Percentiles rank a stretch among this genome's conserved stretches.
Conservation (phyloP, 2,797 vertebrate species). For the Pipistrellus kuhlii region DNA sequence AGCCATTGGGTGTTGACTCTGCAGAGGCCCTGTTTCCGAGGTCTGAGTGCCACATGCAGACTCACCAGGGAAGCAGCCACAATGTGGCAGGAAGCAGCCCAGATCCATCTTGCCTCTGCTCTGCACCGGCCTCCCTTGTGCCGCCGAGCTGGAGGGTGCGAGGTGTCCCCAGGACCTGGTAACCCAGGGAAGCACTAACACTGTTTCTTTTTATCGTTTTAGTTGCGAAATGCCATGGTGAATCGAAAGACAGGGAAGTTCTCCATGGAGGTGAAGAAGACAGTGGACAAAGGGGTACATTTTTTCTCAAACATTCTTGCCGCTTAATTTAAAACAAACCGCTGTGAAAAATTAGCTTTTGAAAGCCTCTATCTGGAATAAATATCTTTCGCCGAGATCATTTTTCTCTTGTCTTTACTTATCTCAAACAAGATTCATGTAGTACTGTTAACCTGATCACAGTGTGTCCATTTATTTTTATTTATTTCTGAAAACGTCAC, state of each 20-base stretch:
- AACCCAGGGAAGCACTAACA: slow-evolving; percentile 58
- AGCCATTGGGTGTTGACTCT: not conserved
- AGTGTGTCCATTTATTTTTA: slow-evolving; percentile 81
- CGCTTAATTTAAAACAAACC: slow-evolving; percentile 78
- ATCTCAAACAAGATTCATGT: slow-evolving; percentile 78
- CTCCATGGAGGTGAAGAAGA: slow-evolving; percentile 99
- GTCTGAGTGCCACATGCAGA: not conserved
- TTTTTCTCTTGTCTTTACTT: slow-evolving; percentile 83
- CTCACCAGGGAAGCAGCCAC: not conserved
- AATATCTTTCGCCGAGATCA: slow-evolving; percentile 65
- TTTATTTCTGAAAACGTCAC: slow-evolving; percentile 78
- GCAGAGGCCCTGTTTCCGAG: not conserved
- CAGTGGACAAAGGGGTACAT: slow-evolving; percentile 98
- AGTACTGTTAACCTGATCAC: slow-evolving; percentile 77
- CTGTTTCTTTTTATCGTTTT: slow-evolving; percentile 77
- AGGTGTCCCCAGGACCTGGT: not conserved
- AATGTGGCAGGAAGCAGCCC: accelerated
- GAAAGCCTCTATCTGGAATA: slow-evolving; percentile 76
- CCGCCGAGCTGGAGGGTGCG: not conserved
- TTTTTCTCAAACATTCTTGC: slow-evolving; percentile 83
- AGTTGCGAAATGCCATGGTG: slow-evolving; percentile 99
- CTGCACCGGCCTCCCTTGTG: too few species aligned
- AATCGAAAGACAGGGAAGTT: slow-evolving; percentile 97
- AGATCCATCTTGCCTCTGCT: not conserved
- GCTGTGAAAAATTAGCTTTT: slow-evolving; percentile 76